Conservation (phyloP, 2,888 invertebrate genomes). For the Lottia gigantea region DNA sequence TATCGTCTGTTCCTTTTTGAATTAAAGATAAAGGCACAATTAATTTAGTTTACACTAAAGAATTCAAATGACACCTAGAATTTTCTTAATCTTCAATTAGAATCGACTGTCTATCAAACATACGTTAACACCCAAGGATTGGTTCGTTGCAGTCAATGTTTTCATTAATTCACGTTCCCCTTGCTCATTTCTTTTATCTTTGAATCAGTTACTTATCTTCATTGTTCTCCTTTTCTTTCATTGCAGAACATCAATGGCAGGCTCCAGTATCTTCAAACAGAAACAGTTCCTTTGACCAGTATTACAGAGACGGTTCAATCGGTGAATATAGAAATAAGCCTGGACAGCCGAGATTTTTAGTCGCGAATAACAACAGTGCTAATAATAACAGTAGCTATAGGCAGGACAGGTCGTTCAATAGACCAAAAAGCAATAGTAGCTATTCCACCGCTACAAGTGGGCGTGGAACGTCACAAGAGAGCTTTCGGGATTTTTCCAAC, state of each 20-base stretch:
- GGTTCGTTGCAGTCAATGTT: no score
- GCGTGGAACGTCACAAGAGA: neutral
- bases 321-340: conserved; percentile 1
- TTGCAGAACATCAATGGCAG: conserved; percentile 10
- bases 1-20: no score
- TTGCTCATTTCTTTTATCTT: no score
- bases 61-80: no score
- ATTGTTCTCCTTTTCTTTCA: conserved; percentile 2
- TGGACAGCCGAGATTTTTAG: conserved; percentile 7
- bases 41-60: no score
- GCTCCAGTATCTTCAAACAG: neutral
- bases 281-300: conserved; percentile 4
- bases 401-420: neutral
- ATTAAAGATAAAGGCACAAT: no score
- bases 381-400: neutral
- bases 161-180: no score
- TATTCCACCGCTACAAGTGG: neutral
- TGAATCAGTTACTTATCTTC: neutral
- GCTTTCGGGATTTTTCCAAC: conserved; percentile 13
- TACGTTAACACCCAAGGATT: no score
- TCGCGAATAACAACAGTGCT: neutral
- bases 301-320: neutral
- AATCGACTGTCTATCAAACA: no score
- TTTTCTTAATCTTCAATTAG: no score
- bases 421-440: neutral